Evolutionary conservation across 2,113 vertebrate species (phyloP).

Genomic region (Ciconia boyciana): DNA sequence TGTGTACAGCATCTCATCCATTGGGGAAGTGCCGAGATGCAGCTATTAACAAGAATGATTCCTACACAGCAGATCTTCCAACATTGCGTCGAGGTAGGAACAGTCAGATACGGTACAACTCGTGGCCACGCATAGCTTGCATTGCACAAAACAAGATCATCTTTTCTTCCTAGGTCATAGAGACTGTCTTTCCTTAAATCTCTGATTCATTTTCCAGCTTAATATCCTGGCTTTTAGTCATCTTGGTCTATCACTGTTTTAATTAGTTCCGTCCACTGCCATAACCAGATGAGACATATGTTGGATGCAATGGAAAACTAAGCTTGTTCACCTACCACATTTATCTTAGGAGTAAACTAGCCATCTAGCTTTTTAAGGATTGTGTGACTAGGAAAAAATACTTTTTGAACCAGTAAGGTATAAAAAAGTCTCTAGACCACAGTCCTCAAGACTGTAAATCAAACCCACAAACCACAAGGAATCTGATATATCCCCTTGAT

Average conservation of each 20-base stretch:
- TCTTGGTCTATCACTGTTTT: not conserved
- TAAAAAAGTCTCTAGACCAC: not conserved
- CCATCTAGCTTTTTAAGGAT: not conserved
- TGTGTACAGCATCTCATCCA: not conserved
- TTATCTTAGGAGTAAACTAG: not conserved
- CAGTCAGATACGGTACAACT: not conserved
- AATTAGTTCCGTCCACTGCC: not conserved
- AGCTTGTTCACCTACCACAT: not conserved
- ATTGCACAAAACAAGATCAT: not conserved
- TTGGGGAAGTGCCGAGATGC: not conserved
- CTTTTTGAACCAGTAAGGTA: not conserved
- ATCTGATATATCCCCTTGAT: not conserved
- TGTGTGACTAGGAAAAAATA: not conserved
- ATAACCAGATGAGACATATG: not conserved
- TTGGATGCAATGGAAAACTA: not conserved
- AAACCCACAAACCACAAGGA: not conserved
- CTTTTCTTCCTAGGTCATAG: not conserved
- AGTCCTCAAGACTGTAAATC: not conserved
- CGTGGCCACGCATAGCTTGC: not conserved
- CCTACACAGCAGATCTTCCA: not conserved
- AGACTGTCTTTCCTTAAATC: not conserved
- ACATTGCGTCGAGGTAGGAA: not conserved
- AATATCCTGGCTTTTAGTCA: not conserved
- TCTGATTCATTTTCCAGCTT: not conserved
- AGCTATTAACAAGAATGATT: not conserved